Evolutionary conservation across 2,113 vertebrate genomes (phyloP), one percentile per base, ranked within the genome.

Genomic region (Puffinus mauretanicus): DNA sequence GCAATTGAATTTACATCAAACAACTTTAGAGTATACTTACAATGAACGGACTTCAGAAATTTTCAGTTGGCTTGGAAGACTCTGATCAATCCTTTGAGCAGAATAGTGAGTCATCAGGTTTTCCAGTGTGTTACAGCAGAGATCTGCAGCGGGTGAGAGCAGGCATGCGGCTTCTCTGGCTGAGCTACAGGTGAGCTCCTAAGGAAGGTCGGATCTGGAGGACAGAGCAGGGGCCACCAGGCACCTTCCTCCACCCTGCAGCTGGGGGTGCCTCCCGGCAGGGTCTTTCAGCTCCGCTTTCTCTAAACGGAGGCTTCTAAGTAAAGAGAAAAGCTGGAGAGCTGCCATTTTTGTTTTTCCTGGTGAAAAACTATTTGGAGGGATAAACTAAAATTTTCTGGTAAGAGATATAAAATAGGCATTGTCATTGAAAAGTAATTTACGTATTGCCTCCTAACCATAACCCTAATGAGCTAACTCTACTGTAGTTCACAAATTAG

Each of bases 31-130:
- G 12, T 40, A 40, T 40, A 64, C 54, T 82, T 76, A 71, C 26
- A 32, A 29, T 7, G 26, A 77, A 36, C 0, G 0, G 16, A 17
- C 9, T 62, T 34, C 13, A 25, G 46, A 26, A 70, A 27, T 55
- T 36, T 88, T 34, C 47, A 26, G 9, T 47, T 82, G 38, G 7
- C 32, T 69, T 47, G 26, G 47, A 82, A 57, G 60, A 49, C 8
- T 36, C 21, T 16, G 10, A 36, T 42, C 42, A 26, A 14, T 36
- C 40, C 12, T 70, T 47, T 60, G 57, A 66, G 57, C 14, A 12
- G 19, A 46, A 38, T 42, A 29, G 3, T 0, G 1, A 52, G 27
- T 46, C 1, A 0, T 15, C 19, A 32, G 34, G 54, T 47, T 69
- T 78, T 67, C 58, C 34, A 47, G 29, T 13, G 21, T 7, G 15